These are phyloP conservation scores for Chlorodrepanis virens DNA, from an alignment of 2,113 vertebrate genomes.

Conservation along the genomic window DNA sequence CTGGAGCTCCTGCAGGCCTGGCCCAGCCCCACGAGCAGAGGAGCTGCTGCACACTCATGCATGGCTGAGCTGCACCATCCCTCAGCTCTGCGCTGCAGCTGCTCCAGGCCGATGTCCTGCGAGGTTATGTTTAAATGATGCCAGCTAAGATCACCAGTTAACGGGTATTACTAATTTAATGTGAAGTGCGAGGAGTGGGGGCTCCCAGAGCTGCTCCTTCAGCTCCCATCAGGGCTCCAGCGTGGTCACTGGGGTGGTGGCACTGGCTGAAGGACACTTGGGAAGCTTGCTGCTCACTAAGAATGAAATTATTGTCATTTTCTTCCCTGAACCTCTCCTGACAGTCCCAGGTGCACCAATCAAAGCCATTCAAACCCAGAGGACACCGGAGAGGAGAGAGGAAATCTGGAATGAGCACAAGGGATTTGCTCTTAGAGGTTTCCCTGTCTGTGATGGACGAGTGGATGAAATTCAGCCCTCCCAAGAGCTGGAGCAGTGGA, in stretches of 20 bases:
- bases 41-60: too few species aligned
- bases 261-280: neutral
- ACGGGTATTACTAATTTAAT: slow-evolving; percentile 19
- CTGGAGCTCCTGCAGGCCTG: too few species aligned
- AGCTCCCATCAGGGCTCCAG: neutral
- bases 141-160: slow-evolving; percentile 1
- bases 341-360: neutral
- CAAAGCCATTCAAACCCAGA: neutral
- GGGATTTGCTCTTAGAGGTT: neutral
- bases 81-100: neutral
- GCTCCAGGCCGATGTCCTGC: slow-evolving; percentile 19
- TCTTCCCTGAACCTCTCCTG: neutral
- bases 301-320: too few species aligned
- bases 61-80: neutral
- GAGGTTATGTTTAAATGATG: slow-evolving; percentile 32
- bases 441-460: neutral
- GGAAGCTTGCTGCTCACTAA: neutral
- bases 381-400: neutral
- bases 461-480: neutral
- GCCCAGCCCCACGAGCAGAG: too few species aligned
- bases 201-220: slow-evolving; percentile 19
- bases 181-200: neutral
- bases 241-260: neutral
- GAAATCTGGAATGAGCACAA: neutral
- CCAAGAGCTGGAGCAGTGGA: neutral